A percentile compares a stretch with the other conserved stretches of the same genome.
Conservation (phyloP, 1,140 invertebrate genomes). For the Batillaria attramentaria region DNA sequence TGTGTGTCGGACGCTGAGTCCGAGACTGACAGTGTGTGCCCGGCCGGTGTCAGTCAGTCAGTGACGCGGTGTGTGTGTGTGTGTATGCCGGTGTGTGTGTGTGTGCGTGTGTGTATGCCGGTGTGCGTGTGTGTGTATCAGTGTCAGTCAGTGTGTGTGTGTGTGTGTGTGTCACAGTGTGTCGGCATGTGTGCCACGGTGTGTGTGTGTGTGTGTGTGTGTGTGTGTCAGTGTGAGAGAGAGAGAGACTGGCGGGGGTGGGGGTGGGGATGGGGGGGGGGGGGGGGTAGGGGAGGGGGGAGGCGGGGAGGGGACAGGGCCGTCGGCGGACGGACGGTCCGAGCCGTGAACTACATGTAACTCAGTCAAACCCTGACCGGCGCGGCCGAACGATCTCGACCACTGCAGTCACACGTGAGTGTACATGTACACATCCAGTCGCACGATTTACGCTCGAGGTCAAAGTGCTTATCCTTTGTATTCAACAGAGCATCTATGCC, state of each 20-base stretch:
- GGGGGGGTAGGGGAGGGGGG: neutral
- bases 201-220: neutral
- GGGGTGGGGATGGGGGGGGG: neutral
- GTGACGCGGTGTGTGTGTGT: neutral
- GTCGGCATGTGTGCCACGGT: neutral
- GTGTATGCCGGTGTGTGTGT: neutral
- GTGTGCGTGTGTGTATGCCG: neutral
- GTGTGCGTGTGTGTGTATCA: neutral
- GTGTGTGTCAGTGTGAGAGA: slow-evolving; percentile 3
- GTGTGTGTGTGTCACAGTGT: neutral
- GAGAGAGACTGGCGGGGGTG: neutral
- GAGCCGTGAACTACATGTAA: neutral
- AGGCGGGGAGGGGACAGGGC: neutral
- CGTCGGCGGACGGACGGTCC: too few relatives aligned
- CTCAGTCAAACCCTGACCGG: neutral
- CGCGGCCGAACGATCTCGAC: neutral
- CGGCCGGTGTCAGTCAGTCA: neutral
- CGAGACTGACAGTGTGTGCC: neutral
- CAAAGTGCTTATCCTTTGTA: too few relatives aligned
- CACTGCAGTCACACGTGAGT: neutral
- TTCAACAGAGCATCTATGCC: neutral
- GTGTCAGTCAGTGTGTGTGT: neutral
- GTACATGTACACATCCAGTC: too few relatives aligned
- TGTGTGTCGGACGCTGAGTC: neutral
- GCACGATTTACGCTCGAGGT: too few relatives aligned